Evolutionary conservation across 1,140 invertebrate species (phyloP).

Genomic region (Drosophila parabipectinata): DNA sequence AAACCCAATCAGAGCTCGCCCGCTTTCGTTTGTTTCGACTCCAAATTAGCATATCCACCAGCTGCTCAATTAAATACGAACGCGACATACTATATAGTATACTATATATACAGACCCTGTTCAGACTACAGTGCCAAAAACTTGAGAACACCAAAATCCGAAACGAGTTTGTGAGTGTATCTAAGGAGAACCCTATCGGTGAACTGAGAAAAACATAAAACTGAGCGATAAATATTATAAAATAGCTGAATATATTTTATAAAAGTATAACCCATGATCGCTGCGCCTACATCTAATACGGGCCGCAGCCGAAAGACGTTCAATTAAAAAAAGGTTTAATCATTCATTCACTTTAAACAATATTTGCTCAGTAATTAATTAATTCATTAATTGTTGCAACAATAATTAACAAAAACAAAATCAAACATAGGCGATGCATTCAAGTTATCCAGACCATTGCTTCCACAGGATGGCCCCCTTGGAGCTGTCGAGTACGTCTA

Average conservation of each 20-base stretch:
- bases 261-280: slow-evolving; percentile 37
- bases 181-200: slow-evolving; percentile 31
- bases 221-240: slow-evolving; percentile 46
- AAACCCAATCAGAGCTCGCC: slow-evolving; percentile 20
- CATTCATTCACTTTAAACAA: slow-evolving; percentile 31
- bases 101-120: slow-evolving; percentile 11
- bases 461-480: slow-evolving; percentile 35
- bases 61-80: slow-evolving; percentile 59
- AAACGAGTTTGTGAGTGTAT: slow-evolving; percentile 41
- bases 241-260: slow-evolving; percentile 55
- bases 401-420: slow-evolving; percentile 27
- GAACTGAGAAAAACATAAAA: slow-evolving; percentile 48
- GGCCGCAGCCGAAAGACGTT: slow-evolving; percentile 39
- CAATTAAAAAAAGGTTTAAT: slow-evolving; percentile 34
- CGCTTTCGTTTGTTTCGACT: slow-evolving; percentile 46
- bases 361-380: slow-evolving; percentile 64
- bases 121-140: slow-evolving; percentile 48
- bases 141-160: slow-evolving; percentile 40
- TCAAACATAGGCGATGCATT: slow-evolving; percentile 31
- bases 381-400: slow-evolving; percentile 34
- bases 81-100: slow-evolving; percentile 3
- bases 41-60: slow-evolving; percentile 57
- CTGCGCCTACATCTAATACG: slow-evolving; percentile 18
- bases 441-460: slow-evolving; percentile 25
- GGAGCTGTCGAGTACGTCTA: slow-evolving; percentile 14